These are phyloP conservation scores for Phaethornis superciliosus DNA, from an alignment of 2,113 vertebrate genomes.

Conservation along the genomic window DNA sequence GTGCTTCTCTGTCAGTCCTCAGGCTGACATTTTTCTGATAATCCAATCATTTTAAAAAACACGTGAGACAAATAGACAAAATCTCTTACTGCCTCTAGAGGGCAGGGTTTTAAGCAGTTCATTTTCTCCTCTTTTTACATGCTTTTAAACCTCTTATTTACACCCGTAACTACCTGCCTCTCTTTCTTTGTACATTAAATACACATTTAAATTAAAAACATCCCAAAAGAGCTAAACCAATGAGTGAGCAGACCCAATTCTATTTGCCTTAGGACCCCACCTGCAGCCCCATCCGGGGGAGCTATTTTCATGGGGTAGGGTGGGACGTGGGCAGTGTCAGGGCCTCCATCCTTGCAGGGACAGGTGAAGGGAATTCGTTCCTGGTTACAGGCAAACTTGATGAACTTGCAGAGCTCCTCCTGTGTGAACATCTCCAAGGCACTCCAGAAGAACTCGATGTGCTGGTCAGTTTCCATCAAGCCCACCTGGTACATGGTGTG, in stretches of 20 bases:
- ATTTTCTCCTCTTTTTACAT: neutral
- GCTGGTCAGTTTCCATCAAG: conserved; percentile 97
- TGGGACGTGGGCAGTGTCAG: conserved; percentile 94
- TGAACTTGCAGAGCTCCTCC: conserved; percentile 99
- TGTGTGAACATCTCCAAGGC: conserved; percentile 95
- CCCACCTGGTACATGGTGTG: conserved; percentile 99
- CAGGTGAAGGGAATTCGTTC: conserved; percentile 98
- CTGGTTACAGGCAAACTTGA: conserved; percentile 98
- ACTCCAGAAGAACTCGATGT: conserved; percentile 98
- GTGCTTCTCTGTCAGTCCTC: neutral
- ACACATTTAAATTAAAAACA: too few species aligned
- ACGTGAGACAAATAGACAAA: fast-evolving
- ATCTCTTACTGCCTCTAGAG: neutral
- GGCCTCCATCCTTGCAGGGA: conserved; percentile 95
- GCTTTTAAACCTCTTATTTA: neutral
- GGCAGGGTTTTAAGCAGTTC: neutral
- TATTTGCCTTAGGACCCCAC: conserved; percentile 54
- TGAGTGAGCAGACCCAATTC: fast-evolving
- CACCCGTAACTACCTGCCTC: fast-evolving
- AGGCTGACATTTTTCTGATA: fast-evolving
- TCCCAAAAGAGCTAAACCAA: neutral
- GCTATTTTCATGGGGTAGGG: conserved; percentile 99
- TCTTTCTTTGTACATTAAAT: fast-evolving
- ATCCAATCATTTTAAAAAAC: neutral
- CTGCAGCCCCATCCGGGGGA: conserved; percentile 92